Evolutionary conservation across 37 sponge, comb jelly and placozoan genomes (phyloP).

Genomic region (Cliona cf. orientalis): DNA sequence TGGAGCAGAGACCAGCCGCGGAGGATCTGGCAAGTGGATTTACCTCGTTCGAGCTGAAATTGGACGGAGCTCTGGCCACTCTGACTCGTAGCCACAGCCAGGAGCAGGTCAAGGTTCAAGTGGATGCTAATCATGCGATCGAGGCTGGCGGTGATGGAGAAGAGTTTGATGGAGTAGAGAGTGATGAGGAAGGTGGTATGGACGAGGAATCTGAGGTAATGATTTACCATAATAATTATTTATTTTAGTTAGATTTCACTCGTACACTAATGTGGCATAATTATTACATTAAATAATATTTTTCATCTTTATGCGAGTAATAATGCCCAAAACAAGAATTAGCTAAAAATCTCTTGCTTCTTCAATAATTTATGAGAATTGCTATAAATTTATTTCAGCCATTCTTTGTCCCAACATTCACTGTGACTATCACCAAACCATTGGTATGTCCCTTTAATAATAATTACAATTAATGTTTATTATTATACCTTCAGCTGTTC

Average conservation of each 20-base stretch:
- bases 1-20: constrained; percentile 4
- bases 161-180: neutral
- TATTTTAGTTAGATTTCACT: too few relatives aligned
- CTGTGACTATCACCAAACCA: constrained; percentile 63
- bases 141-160: constrained; percentile 28
- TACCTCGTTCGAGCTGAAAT: constrained; percentile 9
- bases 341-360: too few relatives aligned
- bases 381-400: constrained; percentile 21
- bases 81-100: constrained; percentile 6
- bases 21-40: constrained; percentile 32
- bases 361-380: too few relatives aligned
- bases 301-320: too few relatives aligned
- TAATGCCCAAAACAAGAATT: too few relatives aligned
- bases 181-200: neutral
- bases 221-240: too few relatives aligned
- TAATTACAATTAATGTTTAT: neutral
- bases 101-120: constrained; percentile 44
- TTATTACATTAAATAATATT: too few relatives aligned
- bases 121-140: constrained; percentile 54
- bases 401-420: constrained; percentile 58
- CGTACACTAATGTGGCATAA: too few relatives aligned
- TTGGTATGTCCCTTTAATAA: constrained; percentile 35
- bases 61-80: constrained; percentile 36
- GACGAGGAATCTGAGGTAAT: neutral
- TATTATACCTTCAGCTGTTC: neutral